These are phyloP conservation scores for Clarias magur DNA, from an alignment of 2,113 vertebrate species.

Conservation along the genomic window DNA sequence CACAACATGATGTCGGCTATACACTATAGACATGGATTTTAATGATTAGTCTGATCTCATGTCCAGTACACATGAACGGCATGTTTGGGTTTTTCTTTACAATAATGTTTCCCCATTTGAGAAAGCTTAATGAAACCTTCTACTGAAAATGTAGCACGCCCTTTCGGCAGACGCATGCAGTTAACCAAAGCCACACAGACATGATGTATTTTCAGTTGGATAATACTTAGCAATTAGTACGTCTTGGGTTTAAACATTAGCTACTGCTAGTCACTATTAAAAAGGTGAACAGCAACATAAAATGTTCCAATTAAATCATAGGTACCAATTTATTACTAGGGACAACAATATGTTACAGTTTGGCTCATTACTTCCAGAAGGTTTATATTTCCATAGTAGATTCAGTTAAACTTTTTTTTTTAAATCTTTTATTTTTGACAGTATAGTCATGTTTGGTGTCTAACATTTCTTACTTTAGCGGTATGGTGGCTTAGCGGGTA, in stretches of 20 bases:
- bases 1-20: not conserved
- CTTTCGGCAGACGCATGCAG: not conserved
- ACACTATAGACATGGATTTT: not conserved
- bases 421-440: not conserved
- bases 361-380: not conserved
- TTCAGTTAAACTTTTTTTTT: not conserved
- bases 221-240: not conserved
- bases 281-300: not conserved
- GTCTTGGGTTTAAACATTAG: not conserved
- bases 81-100: constrained; percentile 17
- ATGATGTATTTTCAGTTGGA: constrained; percentile 1
- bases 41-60: constrained; percentile 9
- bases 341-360: not conserved
- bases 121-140: constrained; percentile 8
- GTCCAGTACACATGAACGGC: not conserved
- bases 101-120: not conserved
- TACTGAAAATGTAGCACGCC: not conserved
- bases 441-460: not conserved
- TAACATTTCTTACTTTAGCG: not conserved
- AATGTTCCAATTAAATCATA: not conserved
- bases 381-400: not conserved
- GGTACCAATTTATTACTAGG: not conserved
- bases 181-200: constrained; percentile 5
- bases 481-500: too few relatives aligned
- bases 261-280: not conserved